Evolutionary conservation across 1,140 invertebrate species (phyloP).

Genomic region (Caenorhabditis latens): DNA sequence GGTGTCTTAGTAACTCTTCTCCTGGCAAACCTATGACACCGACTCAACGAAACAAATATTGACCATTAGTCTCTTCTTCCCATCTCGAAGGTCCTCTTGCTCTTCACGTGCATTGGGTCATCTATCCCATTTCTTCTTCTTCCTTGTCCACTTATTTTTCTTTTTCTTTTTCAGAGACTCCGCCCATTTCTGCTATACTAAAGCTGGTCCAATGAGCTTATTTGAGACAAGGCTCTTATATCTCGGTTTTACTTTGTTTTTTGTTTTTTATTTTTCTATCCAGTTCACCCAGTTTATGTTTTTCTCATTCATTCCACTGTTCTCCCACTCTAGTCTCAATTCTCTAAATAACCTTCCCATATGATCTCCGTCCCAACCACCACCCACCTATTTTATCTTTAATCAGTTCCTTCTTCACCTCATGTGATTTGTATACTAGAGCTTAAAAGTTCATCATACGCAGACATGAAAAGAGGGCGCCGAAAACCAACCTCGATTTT

Average conservation of each 20-base stretch:
- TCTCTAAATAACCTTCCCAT: not conserved
- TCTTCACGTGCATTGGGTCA: conserved; percentile 31
- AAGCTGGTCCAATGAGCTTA: not conserved
- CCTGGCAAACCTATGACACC: not conserved
- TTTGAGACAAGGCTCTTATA: not conserved
- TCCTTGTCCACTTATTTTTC: not conserved
- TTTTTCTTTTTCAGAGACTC: not conserved
- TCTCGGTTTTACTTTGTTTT: not conserved
- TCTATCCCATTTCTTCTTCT: not conserved
- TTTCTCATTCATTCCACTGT: not conserved
- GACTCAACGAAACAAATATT: not conserved
- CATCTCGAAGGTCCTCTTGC: not conserved
- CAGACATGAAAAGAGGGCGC: conserved; percentile 1
- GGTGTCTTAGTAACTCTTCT: not conserved
- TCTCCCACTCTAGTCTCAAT: not conserved
- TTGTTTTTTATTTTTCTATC: too few relatives aligned
- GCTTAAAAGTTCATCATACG: not conserved
- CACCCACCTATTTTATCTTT: conserved; percentile 13
- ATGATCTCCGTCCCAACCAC: not conserved
- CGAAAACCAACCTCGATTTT: conserved; percentile 34
- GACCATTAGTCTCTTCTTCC: not conserved
- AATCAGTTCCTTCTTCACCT: not conserved
- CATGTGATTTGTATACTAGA: not conserved
- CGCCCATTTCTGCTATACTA: conserved; percentile 30
- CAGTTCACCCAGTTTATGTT: not conserved